Conservation (phyloP, 2,888 invertebrate species). For the Perizoma affinitatum region DNA sequence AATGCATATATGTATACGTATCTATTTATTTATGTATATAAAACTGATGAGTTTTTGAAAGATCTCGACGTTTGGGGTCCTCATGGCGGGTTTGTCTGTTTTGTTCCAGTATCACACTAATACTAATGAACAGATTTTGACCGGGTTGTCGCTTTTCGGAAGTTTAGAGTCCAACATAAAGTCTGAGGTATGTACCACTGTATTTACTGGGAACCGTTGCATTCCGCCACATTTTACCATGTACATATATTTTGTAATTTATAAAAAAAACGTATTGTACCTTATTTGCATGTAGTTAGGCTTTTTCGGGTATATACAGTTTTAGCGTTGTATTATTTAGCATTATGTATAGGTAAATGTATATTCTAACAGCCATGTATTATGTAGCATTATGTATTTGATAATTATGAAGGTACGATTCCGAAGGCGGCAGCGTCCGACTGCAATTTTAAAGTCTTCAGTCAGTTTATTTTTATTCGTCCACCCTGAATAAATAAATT, state of each 20-base stretch:
- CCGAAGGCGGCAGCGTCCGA: too few species aligned
- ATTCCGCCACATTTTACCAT: too few species aligned
- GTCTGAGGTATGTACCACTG: conserved; percentile 25
- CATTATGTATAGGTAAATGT: too few species aligned
- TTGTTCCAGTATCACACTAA: conserved; percentile 35
- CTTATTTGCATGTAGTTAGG: not conserved
- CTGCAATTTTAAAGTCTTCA: too few species aligned
- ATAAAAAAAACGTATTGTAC: too few species aligned
- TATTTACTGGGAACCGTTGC: conserved; percentile 1
- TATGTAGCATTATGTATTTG: not conserved
- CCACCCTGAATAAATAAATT: too few species aligned
- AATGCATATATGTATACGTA: conserved; percentile 24
- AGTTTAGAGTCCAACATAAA: conserved; percentile 27
- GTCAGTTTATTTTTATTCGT: too few species aligned
- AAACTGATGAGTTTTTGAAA: not conserved
- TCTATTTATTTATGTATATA: conserved; percentile 21
- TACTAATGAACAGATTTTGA: conserved; percentile 34
- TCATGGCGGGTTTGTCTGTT: conserved; percentile 20
- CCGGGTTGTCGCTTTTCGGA: conserved; percentile 31
- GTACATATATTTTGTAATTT: too few species aligned
- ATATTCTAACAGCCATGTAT: not conserved
- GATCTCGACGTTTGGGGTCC: conserved; percentile 1
- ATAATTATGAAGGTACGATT: too few species aligned
- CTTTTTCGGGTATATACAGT: not conserved
- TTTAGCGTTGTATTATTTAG: too few species aligned